phyloP scores from a whole-genome alignment of 2,113 vertebrate species.

The Oryzias celebensis region DNA sequence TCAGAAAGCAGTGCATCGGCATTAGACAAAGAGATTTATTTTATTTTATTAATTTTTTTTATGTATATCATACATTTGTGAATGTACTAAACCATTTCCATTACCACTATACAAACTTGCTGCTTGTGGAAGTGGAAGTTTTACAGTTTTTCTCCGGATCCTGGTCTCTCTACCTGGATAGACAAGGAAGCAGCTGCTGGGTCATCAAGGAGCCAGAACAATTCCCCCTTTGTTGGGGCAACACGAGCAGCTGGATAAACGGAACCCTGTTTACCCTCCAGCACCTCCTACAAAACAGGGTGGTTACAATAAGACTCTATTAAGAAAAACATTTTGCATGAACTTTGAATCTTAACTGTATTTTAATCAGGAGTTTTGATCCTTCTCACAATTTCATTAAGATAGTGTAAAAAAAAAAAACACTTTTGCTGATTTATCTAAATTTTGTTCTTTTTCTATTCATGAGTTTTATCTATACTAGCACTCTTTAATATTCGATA shows the following conservation, averaged over 20 bases:
- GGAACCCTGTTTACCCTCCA: conserved; percentile 80
- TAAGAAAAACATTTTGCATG: neutral
- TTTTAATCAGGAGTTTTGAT: neutral
- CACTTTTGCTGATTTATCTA: too few species aligned
- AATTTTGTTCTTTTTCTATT: too few species aligned
- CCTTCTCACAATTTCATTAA: neutral
- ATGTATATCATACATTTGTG: neutral
- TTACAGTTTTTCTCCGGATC: conserved; percentile 72
- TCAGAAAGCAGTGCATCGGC: neutral
- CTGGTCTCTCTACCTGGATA: conserved; percentile 80
- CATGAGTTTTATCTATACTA: too few species aligned
- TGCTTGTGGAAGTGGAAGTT: neutral
- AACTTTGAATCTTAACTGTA: neutral
- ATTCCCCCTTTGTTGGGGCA: conserved; percentile 76
- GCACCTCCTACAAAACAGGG: conserved; percentile 76
- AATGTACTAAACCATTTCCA: conserved; percentile 22
- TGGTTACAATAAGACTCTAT: conserved; percentile 6
- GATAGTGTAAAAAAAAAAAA: too few species aligned
- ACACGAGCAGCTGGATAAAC: conserved; percentile 83
- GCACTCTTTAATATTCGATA: too few species aligned
- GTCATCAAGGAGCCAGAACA: conserved; percentile 91
- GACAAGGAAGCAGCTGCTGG: conserved; percentile 82
- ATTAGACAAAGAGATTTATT: neutral
- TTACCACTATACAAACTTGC: neutral
- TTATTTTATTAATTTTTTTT: neutral